Evolutionary conservation across 1,140 invertebrate genomes (phyloP).

Genomic region (Leptopilina boulardi): DNA sequence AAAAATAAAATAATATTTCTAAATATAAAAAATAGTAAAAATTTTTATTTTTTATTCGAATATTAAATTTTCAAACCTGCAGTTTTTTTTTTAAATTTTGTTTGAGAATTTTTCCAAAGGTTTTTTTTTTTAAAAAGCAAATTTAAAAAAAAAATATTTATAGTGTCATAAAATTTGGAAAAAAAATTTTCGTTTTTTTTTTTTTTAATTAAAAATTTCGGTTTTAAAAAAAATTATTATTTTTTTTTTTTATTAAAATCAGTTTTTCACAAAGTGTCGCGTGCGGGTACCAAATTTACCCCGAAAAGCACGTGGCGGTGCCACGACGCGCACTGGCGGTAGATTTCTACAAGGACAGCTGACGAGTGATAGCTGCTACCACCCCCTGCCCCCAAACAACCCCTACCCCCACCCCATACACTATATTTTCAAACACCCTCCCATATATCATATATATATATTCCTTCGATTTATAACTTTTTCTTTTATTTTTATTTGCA

Average conservation of each 20-base stretch:
- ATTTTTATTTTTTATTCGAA: too few species aligned
- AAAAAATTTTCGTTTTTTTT: too few species aligned
- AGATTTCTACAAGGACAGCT: constrained; percentile 66
- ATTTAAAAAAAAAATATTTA: too few species aligned
- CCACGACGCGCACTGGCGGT: constrained; percentile 70
- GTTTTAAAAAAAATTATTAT: background rate
- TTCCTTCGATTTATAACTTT: background rate
- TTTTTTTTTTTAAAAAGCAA: too few species aligned
- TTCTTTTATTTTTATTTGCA: background rate
- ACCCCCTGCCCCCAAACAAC: constrained; percentile 54
- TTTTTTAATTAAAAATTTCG: background rate
- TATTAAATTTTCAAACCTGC: too few species aligned
- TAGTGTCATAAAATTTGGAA: too few species aligned
- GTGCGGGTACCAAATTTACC: constrained; percentile 40
- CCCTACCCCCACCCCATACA: constrained; percentile 20
- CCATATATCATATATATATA: background rate
- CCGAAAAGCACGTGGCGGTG: constrained; percentile 71
- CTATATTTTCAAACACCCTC: background rate
- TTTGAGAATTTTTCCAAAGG: too few species aligned
- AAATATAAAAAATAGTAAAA: too few species aligned
- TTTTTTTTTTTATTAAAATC: background rate
- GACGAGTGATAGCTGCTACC: constrained; percentile 62
- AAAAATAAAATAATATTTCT: too few species aligned
- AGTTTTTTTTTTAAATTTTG: too few species aligned
- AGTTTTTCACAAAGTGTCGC: background rate